Base-by-base conservation (phyloP, 2,888 invertebrate genomes). In the Pseudoips prasinana region DNA sequence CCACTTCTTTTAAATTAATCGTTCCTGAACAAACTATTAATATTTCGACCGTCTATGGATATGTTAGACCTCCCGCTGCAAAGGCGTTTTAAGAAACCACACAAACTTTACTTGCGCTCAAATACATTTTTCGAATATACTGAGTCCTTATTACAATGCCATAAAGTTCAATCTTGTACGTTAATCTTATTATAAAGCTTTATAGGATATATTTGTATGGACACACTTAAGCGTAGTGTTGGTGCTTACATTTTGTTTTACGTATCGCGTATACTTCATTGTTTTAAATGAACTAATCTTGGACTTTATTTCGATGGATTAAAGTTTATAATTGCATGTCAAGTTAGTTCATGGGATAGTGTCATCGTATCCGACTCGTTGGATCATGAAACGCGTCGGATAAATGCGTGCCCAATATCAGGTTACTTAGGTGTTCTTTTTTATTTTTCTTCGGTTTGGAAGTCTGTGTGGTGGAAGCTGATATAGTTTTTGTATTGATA, bases 351-450 rank as follows among this genome's bases (percentile, higher is more conserved):
- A 60, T 67, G 65, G 69, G 72, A 72, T 72, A 73, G 67, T 80
- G 84, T 80, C 77, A 86, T 76, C 72, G 72, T 73, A 85, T 80
- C 76, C 80, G 69, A 69, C 47, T 57, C 74, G 70, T 64, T 77
- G 75, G 79, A 52, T 76, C 71, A 78, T 79, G 73, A 82, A 80
- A 80, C 73, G 77, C 72, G 76, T 75, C 79, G 76, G 80, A 82
- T 81, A 80, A 79, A 81, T 79, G 80, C 78, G 71, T 76, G 70
- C 64, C 58, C 67, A 65, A 75, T 85, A 85, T 87, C 78, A 66
- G 63, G 78, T 87, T 83, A 73, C 85, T 57, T 67, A 56, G 57
- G 58, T 58, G 49, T 33, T 28, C 37, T 55, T 59, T 61, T 58
- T 63, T 59, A 64, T 68, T 73, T 70, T 63, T 54, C 47, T 64